Conservation (phyloP, 2,113 vertebrate genomes). For the Casuarius casuarius region DNA sequence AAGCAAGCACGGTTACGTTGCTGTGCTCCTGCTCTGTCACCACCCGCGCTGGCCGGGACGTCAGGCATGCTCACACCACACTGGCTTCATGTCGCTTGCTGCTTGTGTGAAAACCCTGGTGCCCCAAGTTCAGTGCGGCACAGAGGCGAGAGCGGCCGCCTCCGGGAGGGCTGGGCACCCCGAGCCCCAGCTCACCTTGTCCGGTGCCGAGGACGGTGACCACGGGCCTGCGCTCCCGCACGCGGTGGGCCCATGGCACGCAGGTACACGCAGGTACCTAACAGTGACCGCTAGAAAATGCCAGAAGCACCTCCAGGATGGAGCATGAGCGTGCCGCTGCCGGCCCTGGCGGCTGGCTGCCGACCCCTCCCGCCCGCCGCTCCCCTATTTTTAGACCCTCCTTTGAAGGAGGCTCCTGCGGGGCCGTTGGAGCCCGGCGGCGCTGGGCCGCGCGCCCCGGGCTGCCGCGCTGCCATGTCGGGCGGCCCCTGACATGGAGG, state of each 20-base stretch:
- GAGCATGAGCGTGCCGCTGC: accelerated
- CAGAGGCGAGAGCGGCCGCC: too few relatives aligned
- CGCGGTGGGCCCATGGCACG: accelerated
- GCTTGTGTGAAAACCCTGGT: background rate
- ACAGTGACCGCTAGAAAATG: too few relatives aligned
- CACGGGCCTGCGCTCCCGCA: background rate
- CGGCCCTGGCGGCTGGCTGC: background rate
- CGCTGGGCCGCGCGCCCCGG: too few relatives aligned
- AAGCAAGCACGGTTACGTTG: accelerated
- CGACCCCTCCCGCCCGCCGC: background rate
- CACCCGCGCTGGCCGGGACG: accelerated
- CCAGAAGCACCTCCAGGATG: background rate
- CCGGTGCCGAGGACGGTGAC: too few relatives aligned
- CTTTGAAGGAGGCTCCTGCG: background rate
- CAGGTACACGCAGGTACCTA: too few relatives aligned
- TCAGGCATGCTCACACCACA: accelerated
- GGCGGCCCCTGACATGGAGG: background rate
- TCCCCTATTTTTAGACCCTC: too few relatives aligned
- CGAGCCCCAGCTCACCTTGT: too few relatives aligned
- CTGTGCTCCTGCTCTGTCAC: accelerated
- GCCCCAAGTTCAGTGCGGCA: too few relatives aligned
- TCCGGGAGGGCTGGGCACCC: background rate
- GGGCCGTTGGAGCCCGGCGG: too few relatives aligned
- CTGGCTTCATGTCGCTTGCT: too few relatives aligned
- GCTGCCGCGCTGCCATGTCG: too few relatives aligned